Evolutionary conservation across 2,797 vertebrate genomes (phyloP), one percentile per base, ranked within the genome.

Genomic region (Acrocephalus scirpaceus): DNA sequence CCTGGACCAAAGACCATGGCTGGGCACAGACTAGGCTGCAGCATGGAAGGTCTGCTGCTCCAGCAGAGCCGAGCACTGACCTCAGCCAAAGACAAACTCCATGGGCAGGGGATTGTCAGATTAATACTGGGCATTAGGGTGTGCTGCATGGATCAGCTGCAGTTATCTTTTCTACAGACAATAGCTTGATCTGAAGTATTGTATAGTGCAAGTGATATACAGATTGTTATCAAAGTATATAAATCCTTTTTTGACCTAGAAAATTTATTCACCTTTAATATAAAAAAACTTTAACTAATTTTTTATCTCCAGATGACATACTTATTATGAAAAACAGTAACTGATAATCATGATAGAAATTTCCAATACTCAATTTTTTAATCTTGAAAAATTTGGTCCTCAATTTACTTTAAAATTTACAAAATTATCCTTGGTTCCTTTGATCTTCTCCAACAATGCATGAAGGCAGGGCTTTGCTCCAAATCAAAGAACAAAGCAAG

Each of bases 401-500:
- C 26, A 16, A 16, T 67, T 84, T 86, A 36, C 81, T 92, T 94
- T 19, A 69, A 65, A 69, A 78, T 81, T 78, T 57, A 78, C 19
- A 65, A 48, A 85, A 86, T 76, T 78, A 44, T 53, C 25, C 44
- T 64, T 91, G 27, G 6, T 64, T 71, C 30, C 13, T 92, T 75
- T 71, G 62, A 51, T 75, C 25, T 82, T 79, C 45, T 88, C 23
- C 40, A 88, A 7, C 22, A 53, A 25, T 57, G 34, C 10, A 48
- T 53, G 21, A 80, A 88, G 54, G 22, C 9, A 83, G 16, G 20
- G 20, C n/a, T 88, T 84, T 88, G 18, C 57, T 86, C 22, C 38
- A 92, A 93, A 90, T 77, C 47, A 92, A 74, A 92, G 57, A 73
- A 65, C 5, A 85, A 88, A 92, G 51, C 7, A 78, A 72, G 47